Conservation (phyloP, 2,888 invertebrate species). For the Panopea generosa region DNA sequence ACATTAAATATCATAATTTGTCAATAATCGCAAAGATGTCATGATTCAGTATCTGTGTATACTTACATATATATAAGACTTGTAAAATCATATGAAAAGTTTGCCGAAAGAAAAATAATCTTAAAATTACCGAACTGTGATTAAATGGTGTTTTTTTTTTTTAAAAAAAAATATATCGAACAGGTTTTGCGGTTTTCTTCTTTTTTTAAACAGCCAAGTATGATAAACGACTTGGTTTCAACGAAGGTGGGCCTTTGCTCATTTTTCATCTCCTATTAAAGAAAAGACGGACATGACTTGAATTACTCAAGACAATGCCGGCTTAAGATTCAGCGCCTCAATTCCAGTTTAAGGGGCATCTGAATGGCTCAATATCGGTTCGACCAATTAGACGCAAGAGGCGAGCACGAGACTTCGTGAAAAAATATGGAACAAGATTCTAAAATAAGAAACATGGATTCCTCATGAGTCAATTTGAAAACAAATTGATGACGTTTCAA, state of each 20-base stretch:
- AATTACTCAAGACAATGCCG: constrained; percentile 57
- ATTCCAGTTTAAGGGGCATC: constrained; percentile 34
- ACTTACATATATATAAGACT: too few relatives aligned
- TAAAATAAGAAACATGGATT: constrained; percentile 16
- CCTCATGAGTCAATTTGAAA: constrained; percentile 24
- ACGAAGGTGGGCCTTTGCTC: constrained; percentile 46
- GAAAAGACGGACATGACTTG: constrained; percentile 53
- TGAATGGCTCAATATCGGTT: constrained; percentile 33
- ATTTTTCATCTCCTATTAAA: constrained; percentile 65
- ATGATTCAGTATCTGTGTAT: too few relatives aligned
- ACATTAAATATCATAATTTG: too few relatives aligned
- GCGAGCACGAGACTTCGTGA: constrained; percentile 21
- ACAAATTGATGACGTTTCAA: constrained; percentile 42
- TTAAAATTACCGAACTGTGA: too few relatives aligned
- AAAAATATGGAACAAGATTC: constrained; percentile 16
- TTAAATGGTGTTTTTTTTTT: too few relatives aligned
- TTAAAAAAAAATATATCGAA: neutral
- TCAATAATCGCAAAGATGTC: too few relatives aligned
- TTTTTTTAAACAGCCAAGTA: constrained; percentile 5
- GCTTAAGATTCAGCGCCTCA: constrained; percentile 28
- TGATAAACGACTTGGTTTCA: constrained; percentile 56
- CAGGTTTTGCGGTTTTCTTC: constrained; percentile 17
- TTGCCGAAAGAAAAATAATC: too few relatives aligned
- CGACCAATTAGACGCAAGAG: constrained; percentile 55
- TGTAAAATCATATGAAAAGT: too few relatives aligned